Evolutionary conservation across 2,113 vertebrate genomes (phyloP).

Genomic region (Chascanopsetta lugubris): DNA sequence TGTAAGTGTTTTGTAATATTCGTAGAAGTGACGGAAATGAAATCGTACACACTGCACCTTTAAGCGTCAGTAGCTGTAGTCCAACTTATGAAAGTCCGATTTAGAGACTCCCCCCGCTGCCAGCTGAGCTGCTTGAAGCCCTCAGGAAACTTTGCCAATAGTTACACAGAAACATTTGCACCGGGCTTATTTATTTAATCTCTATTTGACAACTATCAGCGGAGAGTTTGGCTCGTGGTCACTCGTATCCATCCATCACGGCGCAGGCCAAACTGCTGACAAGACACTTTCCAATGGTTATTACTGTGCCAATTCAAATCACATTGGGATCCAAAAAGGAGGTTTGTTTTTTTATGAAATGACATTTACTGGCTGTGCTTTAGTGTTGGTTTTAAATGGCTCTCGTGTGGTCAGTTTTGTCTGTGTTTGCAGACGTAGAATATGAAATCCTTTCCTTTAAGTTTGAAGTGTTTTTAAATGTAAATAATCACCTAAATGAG

Average conservation of each 20-base stretch:
- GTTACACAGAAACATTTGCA: conserved; percentile 21
- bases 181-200: conserved; percentile 33
- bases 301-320: conserved; percentile 30
- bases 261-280: conserved; percentile 33
- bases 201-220: conserved; percentile 42
- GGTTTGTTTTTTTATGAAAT: no score
- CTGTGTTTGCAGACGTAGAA: no score
- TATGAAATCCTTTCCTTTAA: no score
- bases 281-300: conserved; percentile 28
- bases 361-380: no score
- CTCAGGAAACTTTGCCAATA: conserved; percentile 2
- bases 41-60: no score
- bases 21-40: no score
- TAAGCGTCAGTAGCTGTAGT: not conserved
- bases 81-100: conserved; percentile 27
- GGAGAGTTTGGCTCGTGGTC: conserved; percentile 21
- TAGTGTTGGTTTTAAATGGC: no score
- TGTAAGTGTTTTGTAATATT: no score
- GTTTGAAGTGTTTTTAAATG: no score
- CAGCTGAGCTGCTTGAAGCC: conserved; percentile 8
- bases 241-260: conserved; percentile 5
- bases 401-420: no score
- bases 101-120: conserved; percentile 1
- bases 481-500: no score
- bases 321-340: not conserved